Percentiles rank a stretch among this genome's conserved stretches.
Conservation (phyloP, 2,113 vertebrate genomes). For the Australoheros scitulus region DNA sequence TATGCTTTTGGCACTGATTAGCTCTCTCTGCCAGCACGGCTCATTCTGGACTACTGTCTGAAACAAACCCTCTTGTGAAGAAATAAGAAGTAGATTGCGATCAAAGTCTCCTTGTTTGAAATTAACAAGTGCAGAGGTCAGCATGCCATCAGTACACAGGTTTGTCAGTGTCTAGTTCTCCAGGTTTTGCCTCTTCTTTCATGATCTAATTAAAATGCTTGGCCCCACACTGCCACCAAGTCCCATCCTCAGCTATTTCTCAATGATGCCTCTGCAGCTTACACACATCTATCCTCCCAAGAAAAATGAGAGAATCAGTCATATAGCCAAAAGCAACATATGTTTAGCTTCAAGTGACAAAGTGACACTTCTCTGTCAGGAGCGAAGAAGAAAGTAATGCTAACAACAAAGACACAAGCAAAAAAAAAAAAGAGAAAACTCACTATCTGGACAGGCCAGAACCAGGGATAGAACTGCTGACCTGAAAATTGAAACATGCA, state of each 20-base stretch:
- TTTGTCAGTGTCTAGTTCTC: neutral
- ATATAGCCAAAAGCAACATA: conserved; percentile 13
- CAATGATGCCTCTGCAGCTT: neutral
- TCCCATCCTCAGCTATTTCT: conserved; percentile 1
- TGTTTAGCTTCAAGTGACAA: conserved; percentile 20
- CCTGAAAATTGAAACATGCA: neutral
- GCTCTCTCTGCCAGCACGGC: neutral
- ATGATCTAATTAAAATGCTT: neutral
- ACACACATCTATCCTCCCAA: neutral
- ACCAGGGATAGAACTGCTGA: neutral
- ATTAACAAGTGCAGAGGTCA: conserved; percentile 5
- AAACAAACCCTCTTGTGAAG: conserved; percentile 6
- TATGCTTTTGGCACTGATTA: conserved; percentile 4
- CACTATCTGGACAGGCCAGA: neutral
- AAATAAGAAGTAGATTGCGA: conserved; percentile 15
- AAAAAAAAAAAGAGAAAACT: neutral
- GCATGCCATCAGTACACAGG: neutral
- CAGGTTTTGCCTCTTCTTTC: conserved; percentile 10
- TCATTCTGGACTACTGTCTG: neutral
- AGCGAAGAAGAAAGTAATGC: neutral
- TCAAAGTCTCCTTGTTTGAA: neutral
- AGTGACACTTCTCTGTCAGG: conserved; percentile 2
- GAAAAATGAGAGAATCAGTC: conserved; percentile 22
- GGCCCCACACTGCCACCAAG: conserved; percentile 13
- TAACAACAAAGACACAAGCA: neutral